phyloP scores from a whole-genome alignment of 2,888 invertebrate species.

The Encarsia formosa region DNA sequence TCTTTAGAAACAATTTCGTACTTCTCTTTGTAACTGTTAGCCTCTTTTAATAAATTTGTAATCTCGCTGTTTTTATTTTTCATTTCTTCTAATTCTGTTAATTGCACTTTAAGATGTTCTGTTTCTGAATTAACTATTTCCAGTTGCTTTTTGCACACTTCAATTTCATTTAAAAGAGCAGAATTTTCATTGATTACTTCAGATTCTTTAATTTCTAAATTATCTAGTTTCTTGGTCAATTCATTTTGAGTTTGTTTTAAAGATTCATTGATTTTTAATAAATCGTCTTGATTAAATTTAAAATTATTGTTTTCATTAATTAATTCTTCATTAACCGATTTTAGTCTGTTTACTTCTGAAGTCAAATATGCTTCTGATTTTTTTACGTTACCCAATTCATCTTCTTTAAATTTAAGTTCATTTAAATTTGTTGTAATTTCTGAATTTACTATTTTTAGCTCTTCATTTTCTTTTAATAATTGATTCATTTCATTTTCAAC shows the following conservation, averaged over 20 bases:
- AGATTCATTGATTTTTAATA: constrained; percentile 21
- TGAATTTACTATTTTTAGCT: constrained; percentile 3
- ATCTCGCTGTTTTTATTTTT: constrained; percentile 14
- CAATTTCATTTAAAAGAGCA: constrained; percentile 3
- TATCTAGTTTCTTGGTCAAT: constrained; percentile 6
- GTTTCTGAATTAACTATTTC: constrained; percentile 11
- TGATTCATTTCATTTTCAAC: constrained; percentile 13
- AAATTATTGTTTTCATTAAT: constrained; percentile 26
- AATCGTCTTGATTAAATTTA: constrained; percentile 28
- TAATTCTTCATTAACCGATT: constrained; percentile 11
- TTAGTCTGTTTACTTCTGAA: constrained; percentile 15
- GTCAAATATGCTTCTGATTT: constrained; percentile 19
- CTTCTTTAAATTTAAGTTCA: constrained; percentile 26
- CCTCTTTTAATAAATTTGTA: neutral
- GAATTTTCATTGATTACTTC: constrained; percentile 8
- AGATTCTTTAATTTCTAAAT: constrained; percentile 11
- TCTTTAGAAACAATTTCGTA: neutral
- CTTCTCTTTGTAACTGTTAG: constrained; percentile 2
- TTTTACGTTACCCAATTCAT: constrained; percentile 15
- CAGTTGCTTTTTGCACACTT: constrained; percentile 8
- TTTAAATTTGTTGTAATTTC: constrained; percentile 8
- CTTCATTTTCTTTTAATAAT: constrained; percentile 13
- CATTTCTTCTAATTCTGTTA: constrained; percentile 23
- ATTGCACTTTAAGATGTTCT: constrained; percentile 24
- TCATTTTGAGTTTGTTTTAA: constrained; percentile 17